A percentile compares a stretch with the other conserved stretches of the same genome.
Evolutionary conservation across 2,888 invertebrate species (phyloP).

Genomic region (Blastobasis lacticolella): DNA sequence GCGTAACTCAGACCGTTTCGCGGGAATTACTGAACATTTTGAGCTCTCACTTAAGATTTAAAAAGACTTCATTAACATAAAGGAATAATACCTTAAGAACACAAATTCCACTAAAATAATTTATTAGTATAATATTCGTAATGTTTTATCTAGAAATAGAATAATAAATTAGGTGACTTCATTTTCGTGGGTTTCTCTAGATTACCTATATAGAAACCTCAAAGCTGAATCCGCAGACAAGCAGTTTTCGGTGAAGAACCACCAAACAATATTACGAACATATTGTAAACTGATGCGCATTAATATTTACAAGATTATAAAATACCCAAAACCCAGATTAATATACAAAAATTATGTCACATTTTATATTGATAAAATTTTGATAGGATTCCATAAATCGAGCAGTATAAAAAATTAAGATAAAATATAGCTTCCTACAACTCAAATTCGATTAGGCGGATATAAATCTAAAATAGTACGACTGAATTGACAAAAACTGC

Average conservation of each 20-base stretch:
- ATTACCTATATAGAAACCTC: slow-evolving; percentile 1
- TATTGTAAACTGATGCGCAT: not conserved
- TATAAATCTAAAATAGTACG: slow-evolving; percentile 15
- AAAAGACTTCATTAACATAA: slow-evolving; percentile 43
- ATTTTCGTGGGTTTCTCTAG: slow-evolving; percentile 56
- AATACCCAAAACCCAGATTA: slow-evolving; percentile 26
- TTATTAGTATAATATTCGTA: slow-evolving; percentile 60
- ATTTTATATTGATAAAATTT: not conserved
- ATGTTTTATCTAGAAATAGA: slow-evolving; percentile 47
- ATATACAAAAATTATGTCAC: slow-evolving; percentile 6
- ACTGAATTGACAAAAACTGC: no score
- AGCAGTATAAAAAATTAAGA: slow-evolving; percentile 20
- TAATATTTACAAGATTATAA: slow-evolving; percentile 8
- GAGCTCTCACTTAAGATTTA: slow-evolving; percentile 55
- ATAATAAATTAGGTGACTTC: slow-evolving; percentile 69
- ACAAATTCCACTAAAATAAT: slow-evolving; percentile 60
- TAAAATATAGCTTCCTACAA: slow-evolving; percentile 45
- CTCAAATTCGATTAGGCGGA: slow-evolving; percentile 39
- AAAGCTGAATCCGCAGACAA: no score
- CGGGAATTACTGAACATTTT: slow-evolving; percentile 21
- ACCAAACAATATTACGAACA: no score
- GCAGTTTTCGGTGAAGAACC: no score
- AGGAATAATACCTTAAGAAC: slow-evolving; percentile 58
- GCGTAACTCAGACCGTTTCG: slow-evolving; percentile 23
- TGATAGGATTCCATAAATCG: slow-evolving; percentile 6